phyloP scores from a whole-genome alignment of 2,888 invertebrate genomes.

The Orthonychiurus folsomi region DNA sequence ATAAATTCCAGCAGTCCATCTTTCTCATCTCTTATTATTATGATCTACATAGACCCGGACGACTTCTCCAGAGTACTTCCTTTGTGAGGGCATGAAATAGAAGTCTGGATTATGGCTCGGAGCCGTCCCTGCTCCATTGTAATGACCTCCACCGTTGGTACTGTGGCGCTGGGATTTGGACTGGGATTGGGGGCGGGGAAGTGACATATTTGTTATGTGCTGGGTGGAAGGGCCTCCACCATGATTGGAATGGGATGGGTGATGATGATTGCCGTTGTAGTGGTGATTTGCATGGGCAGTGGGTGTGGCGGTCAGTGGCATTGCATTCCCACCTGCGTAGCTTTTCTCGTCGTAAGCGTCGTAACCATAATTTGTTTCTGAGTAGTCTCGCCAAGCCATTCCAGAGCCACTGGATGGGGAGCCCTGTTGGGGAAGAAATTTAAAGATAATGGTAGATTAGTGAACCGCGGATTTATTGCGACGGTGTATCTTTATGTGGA shows the following conservation, averaged over 20 bases:
- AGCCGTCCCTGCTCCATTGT: conserved; percentile 12
- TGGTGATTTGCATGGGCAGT: conserved; percentile 15
- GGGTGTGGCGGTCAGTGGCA: conserved; percentile 33
- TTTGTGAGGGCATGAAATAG: conserved; percentile 89
- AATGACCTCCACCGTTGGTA: conserved; percentile 3
- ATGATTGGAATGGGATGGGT: conserved; percentile 26
- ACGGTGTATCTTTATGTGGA: no score
- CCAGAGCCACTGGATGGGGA: conserved; percentile 36
- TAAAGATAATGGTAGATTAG: no score
- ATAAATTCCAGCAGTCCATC: no score
- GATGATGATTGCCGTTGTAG: conserved; percentile 20
- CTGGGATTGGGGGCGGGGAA: conserved; percentile 22
- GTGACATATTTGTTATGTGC: conserved; percentile 32
- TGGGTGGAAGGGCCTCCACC: conserved; percentile 17
- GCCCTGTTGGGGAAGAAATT: no score
- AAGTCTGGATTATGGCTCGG: conserved; percentile 62
- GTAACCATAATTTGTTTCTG: conserved; percentile 75
- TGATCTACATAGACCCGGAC: conserved; percentile 75
- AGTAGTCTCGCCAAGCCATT: conserved; percentile 77
- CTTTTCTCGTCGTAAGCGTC: conserved; percentile 78
- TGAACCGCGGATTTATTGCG: conserved; percentile 2
- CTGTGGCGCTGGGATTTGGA: conserved; percentile 1
- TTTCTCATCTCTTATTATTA: conserved; percentile 50
- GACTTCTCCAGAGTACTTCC: conserved; percentile 86
- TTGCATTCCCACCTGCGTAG: conserved; percentile 30